These are phyloP conservation scores for Tautogolabrus adspersus DNA, from an alignment of 2,113 vertebrate genomes.

Conservation along the genomic window DNA sequence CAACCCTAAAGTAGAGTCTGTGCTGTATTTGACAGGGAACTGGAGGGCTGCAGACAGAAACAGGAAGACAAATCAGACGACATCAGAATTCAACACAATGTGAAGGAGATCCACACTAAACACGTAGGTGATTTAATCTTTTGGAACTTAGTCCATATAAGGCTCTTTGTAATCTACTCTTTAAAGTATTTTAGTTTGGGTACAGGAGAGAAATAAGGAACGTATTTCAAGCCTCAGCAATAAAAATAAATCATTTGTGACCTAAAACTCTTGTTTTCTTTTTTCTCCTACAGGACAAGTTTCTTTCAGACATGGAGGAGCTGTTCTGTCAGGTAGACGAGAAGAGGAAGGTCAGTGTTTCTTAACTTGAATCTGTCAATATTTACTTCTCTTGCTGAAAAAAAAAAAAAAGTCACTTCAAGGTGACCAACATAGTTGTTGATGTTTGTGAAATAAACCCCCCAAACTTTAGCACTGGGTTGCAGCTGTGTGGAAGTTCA, in stretches of 20 bases:
- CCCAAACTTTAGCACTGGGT: too few species aligned
- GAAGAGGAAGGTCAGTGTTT: constrained; percentile 90
- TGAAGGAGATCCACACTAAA: constrained; percentile 88
- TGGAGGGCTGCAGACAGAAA: constrained; percentile 86
- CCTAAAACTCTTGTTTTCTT: neutral
- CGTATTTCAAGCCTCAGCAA: too few species aligned
- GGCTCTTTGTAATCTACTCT: too few species aligned
- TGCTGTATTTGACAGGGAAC: constrained; percentile 81
- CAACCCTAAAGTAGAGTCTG: neutral
- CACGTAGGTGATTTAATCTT: constrained; percentile 83
- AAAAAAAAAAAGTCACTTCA: too few species aligned
- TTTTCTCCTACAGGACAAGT: constrained; percentile 86
- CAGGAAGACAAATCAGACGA: constrained; percentile 81
- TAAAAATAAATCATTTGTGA: neutral
- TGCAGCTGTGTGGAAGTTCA: too few species aligned
- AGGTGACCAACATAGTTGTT: too few species aligned
- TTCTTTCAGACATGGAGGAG: constrained; percentile 92
- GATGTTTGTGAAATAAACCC: too few species aligned
- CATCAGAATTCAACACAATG: constrained; percentile 31
- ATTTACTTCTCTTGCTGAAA: too few species aligned
- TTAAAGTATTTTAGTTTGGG: neutral
- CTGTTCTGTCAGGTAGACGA: constrained; percentile 95
- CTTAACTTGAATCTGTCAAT: neutral
- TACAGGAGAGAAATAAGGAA: neutral
- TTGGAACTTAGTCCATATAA: neutral